Conservation (phyloP, 2,797 vertebrate genomes). For the Scolopax rusticola region DNA sequence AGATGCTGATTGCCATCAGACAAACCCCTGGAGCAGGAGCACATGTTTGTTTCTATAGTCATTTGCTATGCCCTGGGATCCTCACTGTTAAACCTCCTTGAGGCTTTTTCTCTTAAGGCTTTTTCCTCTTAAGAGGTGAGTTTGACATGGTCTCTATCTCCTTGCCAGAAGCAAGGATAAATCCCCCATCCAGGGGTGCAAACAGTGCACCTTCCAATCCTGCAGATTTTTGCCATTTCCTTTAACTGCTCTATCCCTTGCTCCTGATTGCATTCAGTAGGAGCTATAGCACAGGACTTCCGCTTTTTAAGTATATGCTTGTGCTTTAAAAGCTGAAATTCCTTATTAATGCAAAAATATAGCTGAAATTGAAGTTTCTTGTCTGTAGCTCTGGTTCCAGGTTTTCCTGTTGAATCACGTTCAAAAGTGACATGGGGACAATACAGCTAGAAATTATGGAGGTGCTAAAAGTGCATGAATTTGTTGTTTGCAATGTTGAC, state of each 20-base stretch:
- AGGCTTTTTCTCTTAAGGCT: not conserved
- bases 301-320: not conserved
- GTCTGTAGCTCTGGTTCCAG: not conserved
- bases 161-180: not conserved
- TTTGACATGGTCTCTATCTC: not conserved
- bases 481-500: not conserved
- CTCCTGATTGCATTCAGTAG: not conserved
- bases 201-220: not conserved
- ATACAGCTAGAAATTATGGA: not conserved
- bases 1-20: not conserved
- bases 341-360: not conserved
- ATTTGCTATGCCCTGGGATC: not conserved
- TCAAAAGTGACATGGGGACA: not conserved
- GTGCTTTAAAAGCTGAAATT: not conserved
- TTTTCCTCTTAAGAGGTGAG: not conserved
- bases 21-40: not conserved
- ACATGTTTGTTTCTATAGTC: rapidly evolving
- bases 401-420: not conserved
- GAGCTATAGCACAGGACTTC: not conserved
- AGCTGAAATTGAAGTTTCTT: not conserved
- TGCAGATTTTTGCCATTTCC: not conserved
- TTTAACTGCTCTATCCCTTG: not conserved
- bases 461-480: not conserved
- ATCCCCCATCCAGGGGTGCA: not conserved
- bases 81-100: not conserved